Base-by-base conservation (phyloP, 2,888 invertebrate genomes). In the Steinernema carpocapsae region DNA sequence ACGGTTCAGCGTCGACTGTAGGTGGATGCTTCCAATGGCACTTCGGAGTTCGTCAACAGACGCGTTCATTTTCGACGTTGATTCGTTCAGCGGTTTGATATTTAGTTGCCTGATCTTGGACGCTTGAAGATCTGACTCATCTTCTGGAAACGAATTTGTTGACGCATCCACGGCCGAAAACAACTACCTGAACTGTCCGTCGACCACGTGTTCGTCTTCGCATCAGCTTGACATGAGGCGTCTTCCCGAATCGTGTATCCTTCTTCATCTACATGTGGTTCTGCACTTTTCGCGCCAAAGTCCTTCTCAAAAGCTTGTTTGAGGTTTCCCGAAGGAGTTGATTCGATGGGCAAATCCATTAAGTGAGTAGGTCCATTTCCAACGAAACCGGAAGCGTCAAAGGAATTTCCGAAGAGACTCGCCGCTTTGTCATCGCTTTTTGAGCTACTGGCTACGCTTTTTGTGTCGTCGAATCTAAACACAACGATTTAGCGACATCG, bases 11-110 rank as follows among this genome's bases (percentile, higher is more conserved):
- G 81, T 64, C 14, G 64, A 64, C 19, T 64, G 64, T 12, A 64
- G 64, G 17, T 64, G 76, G n/a, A 86, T 83, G 71, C 80, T 81
- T 0, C 85, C 86, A 42, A 86, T 82, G 10, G 85, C 86, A 56
- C 80, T 83, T 42, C 85, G 70, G 48, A 86, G 73, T 56, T 86
- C 86, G 71, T 86, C 86, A 52, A 82, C 80, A 19, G 81, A 83
- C 12, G 81, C 77, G 52, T 82, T 80, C 37, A 76, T 72, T n/a
- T 77, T 73, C 29, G 29, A n/a, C 19, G 52, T 52, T 0, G 77
- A 75, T 51, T 74, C 78, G 59, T 78, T 74, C 7, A 82, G 22
- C 17, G 80, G 80, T 46, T 79, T 79, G 46, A 80, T 80, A 59
- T 80, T 82, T 1, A 80, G 70, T 59, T 76, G 70, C 3, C 73